Percentiles rank a stretch among this genome's conserved stretches.
These are phyloP conservation scores for Harpalus rufipes DNA, from an alignment of 2,888 invertebrate species.

Conservation along the genomic window DNA sequence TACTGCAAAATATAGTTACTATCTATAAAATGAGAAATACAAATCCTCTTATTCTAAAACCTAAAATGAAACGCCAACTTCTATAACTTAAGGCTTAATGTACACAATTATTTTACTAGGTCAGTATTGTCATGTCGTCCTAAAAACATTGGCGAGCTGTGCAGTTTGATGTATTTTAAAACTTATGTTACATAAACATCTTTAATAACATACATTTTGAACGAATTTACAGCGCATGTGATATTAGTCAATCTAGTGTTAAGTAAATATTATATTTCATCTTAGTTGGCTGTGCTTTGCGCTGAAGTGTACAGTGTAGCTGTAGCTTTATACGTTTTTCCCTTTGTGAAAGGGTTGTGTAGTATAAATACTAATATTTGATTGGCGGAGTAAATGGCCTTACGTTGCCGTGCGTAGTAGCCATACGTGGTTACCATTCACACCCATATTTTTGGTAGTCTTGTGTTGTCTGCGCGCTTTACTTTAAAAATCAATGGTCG, in stretches of 20 bases:
- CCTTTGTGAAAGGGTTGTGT: conserved; percentile 47
- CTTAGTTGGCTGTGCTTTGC: conserved; percentile 14
- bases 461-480: conserved; percentile 46
- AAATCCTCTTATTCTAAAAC: conserved; percentile 46
- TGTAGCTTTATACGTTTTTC: conserved; percentile 12
- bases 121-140: conserved; percentile 28
- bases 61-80: conserved; percentile 44
- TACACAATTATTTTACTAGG: conserved; percentile 43
- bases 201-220: conserved; percentile 7
- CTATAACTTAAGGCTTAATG: conserved; percentile 39
- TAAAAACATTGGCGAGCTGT: conserved; percentile 23
- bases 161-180: conserved; percentile 34
- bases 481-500: conserved; percentile 51
- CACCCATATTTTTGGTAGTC: conserved; percentile 51
- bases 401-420: conserved; percentile 22
- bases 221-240: neutral
- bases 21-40: conserved; percentile 41
- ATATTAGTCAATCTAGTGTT: neutral
- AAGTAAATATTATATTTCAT: conserved; percentile 8
- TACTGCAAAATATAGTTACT: conserved; percentile 27
- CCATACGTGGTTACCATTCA: conserved; percentile 41
- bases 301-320: conserved; percentile 17
- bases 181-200: conserved; percentile 19
- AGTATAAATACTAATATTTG: conserved; percentile 53
- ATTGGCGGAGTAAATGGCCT: conserved; percentile 20